Evolutionary conservation across 2,888 invertebrate genomes (phyloP), one percentile per base, ranked within the genome.

Genomic region (Aradus depressus): DNA sequence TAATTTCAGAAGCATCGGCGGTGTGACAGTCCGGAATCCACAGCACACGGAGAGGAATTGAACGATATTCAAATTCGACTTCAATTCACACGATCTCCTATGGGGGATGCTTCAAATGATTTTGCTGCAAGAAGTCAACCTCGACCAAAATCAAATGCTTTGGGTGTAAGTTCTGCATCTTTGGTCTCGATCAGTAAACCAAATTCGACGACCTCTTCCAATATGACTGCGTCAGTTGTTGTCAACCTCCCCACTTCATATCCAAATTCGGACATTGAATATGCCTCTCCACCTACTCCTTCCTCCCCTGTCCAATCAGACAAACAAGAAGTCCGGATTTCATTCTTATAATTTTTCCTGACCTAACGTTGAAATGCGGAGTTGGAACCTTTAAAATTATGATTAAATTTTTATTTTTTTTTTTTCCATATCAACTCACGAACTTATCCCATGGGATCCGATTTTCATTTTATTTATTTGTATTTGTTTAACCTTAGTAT

Each of bases 41-140:
- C 60, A 14, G 64, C 62, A 32, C 65, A 65, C 50, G 66, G 67
- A 22, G 68, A 69, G 53, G 68, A 68, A 58, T 60, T 67, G 59
- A 68, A 67, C 57, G 68, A 73, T 64, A 72, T 70, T 58, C 67
- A 67, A 57, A 64, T 67, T 52, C 61, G 68, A 26, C 60, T 65
- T 51, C 64, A 65, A 55, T 60, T 45, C 57, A 61, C 50, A 54
- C 45, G 56, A 35, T 53, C 55, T 10, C 35, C 52, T 52, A 56
- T 8, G 56, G 58, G 51, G 56, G 54, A 52, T 18, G 50, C 26
- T 12, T 48, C 54, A 22, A 55, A 35, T 47, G 49, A 55, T 22
- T 42, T 43, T 19, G 52, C 49, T 12, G n/a, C 58, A 52, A 32
- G 60, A 39, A 38, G 35, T 37, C 50, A 43, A 26, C 44, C 58